Conservation (phyloP, 1,140 invertebrate genomes). For the Brachionus sp. region DNA sequence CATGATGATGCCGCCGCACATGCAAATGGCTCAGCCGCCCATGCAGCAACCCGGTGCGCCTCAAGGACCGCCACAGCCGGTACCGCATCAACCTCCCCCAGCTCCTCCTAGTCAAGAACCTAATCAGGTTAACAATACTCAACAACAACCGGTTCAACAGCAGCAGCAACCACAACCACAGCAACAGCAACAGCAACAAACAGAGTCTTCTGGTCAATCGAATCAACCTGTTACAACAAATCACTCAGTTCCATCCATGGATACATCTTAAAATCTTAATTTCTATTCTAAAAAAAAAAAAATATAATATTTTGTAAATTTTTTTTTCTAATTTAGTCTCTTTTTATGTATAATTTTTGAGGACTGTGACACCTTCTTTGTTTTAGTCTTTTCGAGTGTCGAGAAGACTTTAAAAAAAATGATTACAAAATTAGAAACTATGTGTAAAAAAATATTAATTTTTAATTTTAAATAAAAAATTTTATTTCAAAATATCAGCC, state of each 20-base stretch:
- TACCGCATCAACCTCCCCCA: not conserved
- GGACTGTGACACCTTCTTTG: not conserved
- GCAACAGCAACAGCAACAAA: not conserved
- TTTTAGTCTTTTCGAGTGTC: not conserved
- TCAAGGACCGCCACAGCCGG: not conserved
- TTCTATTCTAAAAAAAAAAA: not conserved
- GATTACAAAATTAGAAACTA: slow-evolving; percentile 2
- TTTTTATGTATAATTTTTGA: slow-evolving; percentile 35
- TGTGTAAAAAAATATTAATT: not conserved
- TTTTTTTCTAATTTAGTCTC: slow-evolving; percentile 25
- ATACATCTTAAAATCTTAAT: slow-evolving; percentile 4
- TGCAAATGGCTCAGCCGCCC: not conserved
- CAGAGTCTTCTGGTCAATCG: not conserved
- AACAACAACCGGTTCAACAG: slow-evolving; percentile 22
- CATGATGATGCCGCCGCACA: slow-evolving; percentile 23
- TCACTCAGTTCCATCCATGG: not conserved
- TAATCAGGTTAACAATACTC: slow-evolving; percentile 33
- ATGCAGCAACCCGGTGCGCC: not conserved
- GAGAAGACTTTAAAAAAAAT: slow-evolving; percentile 19
- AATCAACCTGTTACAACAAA: not conserved
- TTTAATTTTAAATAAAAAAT: slow-evolving; percentile 30
- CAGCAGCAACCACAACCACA: not conserved
- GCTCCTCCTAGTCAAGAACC: slow-evolving; percentile 20
- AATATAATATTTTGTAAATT: slow-evolving; percentile 32
- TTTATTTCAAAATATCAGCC: not conserved